phyloP scores from a whole-genome alignment of 2,797 vertebrate species.

The Gastrophryne carolinensis region DNA sequence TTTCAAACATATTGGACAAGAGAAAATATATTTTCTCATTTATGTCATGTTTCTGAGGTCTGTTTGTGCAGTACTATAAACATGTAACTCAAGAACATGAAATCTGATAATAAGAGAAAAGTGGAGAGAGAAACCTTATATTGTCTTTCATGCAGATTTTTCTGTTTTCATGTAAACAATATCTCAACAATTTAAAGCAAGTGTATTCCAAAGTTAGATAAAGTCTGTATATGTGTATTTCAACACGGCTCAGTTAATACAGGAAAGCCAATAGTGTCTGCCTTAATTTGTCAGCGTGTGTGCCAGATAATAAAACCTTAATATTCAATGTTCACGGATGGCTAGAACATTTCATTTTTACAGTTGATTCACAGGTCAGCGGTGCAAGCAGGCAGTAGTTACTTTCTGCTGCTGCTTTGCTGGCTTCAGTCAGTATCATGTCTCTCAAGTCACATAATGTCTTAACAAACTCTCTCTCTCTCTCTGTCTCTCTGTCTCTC shows the following conservation, averaged over 20 bases:
- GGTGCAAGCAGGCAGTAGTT: too few relatives aligned
- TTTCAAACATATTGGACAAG: conserved; percentile 49
- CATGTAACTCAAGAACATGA: conserved; percentile 49
- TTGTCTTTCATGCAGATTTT: conserved; percentile 41
- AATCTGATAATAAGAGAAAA: conserved; percentile 47
- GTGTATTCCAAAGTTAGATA: conserved; percentile 21
- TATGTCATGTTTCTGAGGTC: conserved; percentile 42
- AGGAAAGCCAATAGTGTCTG: background rate
- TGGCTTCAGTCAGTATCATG: too few relatives aligned
- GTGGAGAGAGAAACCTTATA: conserved; percentile 26
- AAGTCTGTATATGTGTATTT: background rate
- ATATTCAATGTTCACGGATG: background rate
- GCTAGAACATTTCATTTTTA: background rate
- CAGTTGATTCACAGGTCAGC: too few relatives aligned
- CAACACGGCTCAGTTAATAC: background rate
- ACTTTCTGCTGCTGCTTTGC: too few relatives aligned
- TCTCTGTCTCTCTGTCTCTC: too few relatives aligned
- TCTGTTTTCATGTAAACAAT: conserved; percentile 25
- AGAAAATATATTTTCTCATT: conserved; percentile 45
- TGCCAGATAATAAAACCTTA: background rate
- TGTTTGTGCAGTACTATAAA: conserved; percentile 50
- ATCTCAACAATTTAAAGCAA: conserved; percentile 12
- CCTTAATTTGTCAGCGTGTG: background rate
- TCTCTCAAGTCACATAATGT: too few relatives aligned
- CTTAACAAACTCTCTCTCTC: too few relatives aligned